Percentiles rank a stretch among this genome's conserved stretches.
These are phyloP conservation scores for Bombus breviceps DNA, from an alignment of 1,140 invertebrate species.

Conservation along the genomic window DNA sequence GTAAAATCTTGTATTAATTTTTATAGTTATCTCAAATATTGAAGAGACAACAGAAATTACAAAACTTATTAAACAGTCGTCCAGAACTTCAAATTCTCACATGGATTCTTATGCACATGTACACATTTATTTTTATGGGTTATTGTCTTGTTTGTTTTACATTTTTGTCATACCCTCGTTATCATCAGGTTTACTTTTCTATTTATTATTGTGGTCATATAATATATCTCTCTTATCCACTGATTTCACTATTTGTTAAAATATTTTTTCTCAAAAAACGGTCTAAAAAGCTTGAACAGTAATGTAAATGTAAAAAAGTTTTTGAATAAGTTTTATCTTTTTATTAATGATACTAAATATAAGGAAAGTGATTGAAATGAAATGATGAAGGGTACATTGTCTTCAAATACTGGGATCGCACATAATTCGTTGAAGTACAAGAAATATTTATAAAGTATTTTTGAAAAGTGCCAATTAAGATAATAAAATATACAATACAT, in stretches of 20 bases:
- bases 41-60: slow-evolving; percentile 81
- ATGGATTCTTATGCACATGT: slow-evolving; percentile 87
- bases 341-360: neutral
- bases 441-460: neutral
- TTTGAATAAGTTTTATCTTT: neutral
- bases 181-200: slow-evolving; percentile 84
- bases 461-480: neutral
- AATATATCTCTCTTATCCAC: slow-evolving; percentile 85
- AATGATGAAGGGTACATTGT: neutral
- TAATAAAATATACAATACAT: slow-evolving; percentile 6
- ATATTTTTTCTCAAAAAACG: slow-evolving; percentile 65
- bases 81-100: slow-evolving; percentile 74
- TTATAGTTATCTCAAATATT: slow-evolving; percentile 83
- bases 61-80: slow-evolving; percentile 78
- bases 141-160: slow-evolving; percentile 93
- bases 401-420: neutral
- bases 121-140: slow-evolving; percentile 92
- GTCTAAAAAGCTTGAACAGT: neutral
- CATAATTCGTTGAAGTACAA: neutral
- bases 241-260: slow-evolving; percentile 81
- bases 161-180: slow-evolving; percentile 87
- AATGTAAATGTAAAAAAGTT: neutral
- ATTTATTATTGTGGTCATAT: slow-evolving; percentile 87
- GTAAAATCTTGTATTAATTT: neutral
- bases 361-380: neutral